Conservation (phyloP, 2,113 vertebrate genomes). For the Sphaerodactylus townsendi region DNA sequence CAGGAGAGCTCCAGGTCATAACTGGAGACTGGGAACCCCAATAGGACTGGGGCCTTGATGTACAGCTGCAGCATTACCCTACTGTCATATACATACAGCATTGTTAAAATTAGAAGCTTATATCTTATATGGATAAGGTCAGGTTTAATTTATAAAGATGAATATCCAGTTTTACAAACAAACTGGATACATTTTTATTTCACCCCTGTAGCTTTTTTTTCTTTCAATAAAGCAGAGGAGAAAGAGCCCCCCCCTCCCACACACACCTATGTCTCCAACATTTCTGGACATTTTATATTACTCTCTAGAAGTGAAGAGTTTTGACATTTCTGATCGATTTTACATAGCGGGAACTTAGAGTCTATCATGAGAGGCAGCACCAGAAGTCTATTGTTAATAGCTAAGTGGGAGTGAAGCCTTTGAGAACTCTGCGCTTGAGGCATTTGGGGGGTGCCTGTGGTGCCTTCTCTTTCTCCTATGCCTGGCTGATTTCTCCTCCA, state of each 20-base stretch:
- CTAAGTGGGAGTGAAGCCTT: not conserved
- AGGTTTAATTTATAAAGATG: not conserved
- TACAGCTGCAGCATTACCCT: not conserved
- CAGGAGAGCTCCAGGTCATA: no score
- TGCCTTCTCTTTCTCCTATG: not conserved
- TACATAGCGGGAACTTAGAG: not conserved
- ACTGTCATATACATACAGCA: not conserved
- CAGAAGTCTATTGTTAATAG: not conserved
- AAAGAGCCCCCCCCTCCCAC: not conserved
- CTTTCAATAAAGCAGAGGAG: not conserved
- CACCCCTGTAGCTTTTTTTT: not conserved
- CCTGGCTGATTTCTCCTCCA: slow-evolving; percentile 6
- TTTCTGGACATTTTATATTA: not conserved
- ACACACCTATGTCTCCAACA: not conserved
- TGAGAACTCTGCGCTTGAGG: not conserved
- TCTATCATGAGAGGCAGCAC: not conserved
- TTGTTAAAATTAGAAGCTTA: not conserved
- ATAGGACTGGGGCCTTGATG: not conserved
- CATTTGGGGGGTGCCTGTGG: not conserved
- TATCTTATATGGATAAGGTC: not conserved
- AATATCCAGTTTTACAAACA: not conserved
- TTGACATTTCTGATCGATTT: slow-evolving; percentile 4
- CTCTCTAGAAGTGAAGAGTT: not conserved
- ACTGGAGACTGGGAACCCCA: no score
- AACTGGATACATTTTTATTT: not conserved